phyloP scores from a whole-genome alignment of 2,888 invertebrate species.

The Hyles lineata region DNA sequence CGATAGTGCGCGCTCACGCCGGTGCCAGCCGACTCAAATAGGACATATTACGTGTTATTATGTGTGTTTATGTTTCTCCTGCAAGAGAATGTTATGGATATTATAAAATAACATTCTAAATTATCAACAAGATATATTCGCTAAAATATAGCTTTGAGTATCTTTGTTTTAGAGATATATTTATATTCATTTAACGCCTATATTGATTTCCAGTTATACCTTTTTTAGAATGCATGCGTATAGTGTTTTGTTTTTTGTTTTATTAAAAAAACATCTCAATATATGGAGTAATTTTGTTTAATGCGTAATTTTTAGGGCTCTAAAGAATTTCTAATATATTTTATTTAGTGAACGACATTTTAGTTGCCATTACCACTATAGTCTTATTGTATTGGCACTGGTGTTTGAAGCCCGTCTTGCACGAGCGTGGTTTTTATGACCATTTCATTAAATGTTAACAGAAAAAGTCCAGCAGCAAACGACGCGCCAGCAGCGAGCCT shows the following conservation, averaged over 20 bases:
- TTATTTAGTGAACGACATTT: conserved; percentile 65
- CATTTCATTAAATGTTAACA: conserved; percentile 67
- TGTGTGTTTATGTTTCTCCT: conserved; percentile 43
- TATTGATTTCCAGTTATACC: conserved; percentile 46
- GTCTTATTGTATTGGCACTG: conserved; percentile 83
- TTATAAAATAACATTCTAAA: conserved; percentile 61
- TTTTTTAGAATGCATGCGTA: conserved; percentile 31
- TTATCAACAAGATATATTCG: conserved; percentile 38
- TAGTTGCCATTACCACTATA: conserved; percentile 82
- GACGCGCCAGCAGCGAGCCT: conserved; percentile 69
- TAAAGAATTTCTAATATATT: conserved; percentile 61
- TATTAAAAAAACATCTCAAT: conserved; percentile 12
- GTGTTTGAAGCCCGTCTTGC: conserved; percentile 64
- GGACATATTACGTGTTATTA: conserved; percentile 44
- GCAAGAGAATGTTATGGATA: conserved; percentile 81
- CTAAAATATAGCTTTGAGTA: conserved; percentile 64
- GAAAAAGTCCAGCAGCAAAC: conserved; percentile 78
- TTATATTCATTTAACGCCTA: conserved; percentile 63
- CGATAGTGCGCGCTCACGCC: conserved; percentile 62
- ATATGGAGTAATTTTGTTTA: conserved; percentile 26
- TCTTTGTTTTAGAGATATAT: conserved; percentile 53
- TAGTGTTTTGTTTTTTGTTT: neutral
- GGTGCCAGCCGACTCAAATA: conserved; percentile 68
- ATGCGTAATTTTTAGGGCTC: conserved; percentile 38
- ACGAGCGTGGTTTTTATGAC: conserved; percentile 52